These are phyloP conservation scores for Phataginus tetradactyla DNA, from an alignment of 2,797 vertebrate species.

Conservation along the genomic window DNA sequence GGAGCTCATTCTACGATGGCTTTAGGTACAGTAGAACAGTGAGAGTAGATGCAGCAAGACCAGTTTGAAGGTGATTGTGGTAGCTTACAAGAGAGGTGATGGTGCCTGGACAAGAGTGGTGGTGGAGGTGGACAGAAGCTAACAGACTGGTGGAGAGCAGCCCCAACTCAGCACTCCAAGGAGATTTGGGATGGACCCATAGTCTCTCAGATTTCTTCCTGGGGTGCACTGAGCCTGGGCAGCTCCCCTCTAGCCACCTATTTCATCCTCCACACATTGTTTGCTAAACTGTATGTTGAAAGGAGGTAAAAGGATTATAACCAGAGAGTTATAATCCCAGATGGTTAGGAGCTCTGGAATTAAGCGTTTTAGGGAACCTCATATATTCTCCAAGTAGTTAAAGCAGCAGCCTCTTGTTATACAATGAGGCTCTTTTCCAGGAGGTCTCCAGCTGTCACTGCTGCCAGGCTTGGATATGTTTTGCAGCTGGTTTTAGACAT, in stretches of 20 bases:
- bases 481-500: not conserved
- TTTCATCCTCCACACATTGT: not conserved
- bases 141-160: not conserved
- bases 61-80: not conserved
- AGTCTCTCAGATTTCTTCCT: not conserved
- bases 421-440: not conserved
- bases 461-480: not conserved
- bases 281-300: not conserved
- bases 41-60: not conserved
- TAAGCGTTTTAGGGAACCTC: not conserved
- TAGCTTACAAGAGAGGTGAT: not conserved
- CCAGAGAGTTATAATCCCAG: not conserved
- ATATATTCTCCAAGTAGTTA: not conserved
- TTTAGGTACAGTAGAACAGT: not conserved
- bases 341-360: not conserved
- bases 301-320: not conserved
- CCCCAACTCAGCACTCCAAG: not conserved
- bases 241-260: not conserved
- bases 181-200: not conserved
- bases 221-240: not conserved
- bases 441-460: not conserved
- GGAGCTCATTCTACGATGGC: not conserved
- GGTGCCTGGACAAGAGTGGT: not conserved
- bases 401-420: not conserved
- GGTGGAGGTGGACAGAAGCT: too few relatives aligned